Base-by-base conservation (phyloP, 2,113 vertebrate species). In the Austrofundulus limnaeus region DNA sequence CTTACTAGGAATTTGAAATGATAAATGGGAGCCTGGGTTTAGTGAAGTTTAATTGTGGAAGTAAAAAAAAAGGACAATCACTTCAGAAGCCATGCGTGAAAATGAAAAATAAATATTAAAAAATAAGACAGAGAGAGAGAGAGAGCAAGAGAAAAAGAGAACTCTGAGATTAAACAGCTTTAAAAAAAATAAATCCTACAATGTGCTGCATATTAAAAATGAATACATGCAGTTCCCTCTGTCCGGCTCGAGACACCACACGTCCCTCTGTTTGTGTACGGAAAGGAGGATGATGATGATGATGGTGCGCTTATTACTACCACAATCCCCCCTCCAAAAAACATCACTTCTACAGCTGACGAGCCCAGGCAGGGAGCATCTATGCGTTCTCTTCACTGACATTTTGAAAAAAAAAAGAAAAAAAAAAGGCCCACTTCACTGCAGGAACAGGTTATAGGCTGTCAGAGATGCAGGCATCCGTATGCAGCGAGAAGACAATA, bases 401-500 rank as follows among this genome's bases (percentile, higher is more conserved):
- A 53, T 62, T 68, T 61, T 5, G 21, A 24, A 69, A n/a, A n/a
- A n/a, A n/a, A n/a, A n/a, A 34, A 51, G 38, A 67, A 56, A 43
- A 34, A 51, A 38, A 67, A 56, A 43, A 10, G 54, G 38, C 38
- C 34, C 47, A n/a, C n/a, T 59, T 28, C 28, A n/a, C 69, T 81
- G 65, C 74, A 68, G 38, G 68, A 64, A 75, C 62, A 69, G 72
- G 52, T 76, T 62, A 25, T 21, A 38, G 54, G 56, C 21, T 77
- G 47, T 73, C 59, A n/a, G 57, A 69, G 49, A 39, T 63, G 5
- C 5, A 54, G 23, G 67, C 68, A 43, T n/a, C 42, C 42, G 17
- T n/a, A 60, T n/a, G 79, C 72, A 72, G 73, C 68, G 66, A 77
- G 72, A 69, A 80, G 62, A 74, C 68, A 64, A 51, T 45, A 72